Percentiles rank a stretch among this genome's conserved stretches.
Evolutionary conservation across 37 sponge, comb jelly and placozoan species (phyloP).

Genomic region (Crambe crambe): DNA sequence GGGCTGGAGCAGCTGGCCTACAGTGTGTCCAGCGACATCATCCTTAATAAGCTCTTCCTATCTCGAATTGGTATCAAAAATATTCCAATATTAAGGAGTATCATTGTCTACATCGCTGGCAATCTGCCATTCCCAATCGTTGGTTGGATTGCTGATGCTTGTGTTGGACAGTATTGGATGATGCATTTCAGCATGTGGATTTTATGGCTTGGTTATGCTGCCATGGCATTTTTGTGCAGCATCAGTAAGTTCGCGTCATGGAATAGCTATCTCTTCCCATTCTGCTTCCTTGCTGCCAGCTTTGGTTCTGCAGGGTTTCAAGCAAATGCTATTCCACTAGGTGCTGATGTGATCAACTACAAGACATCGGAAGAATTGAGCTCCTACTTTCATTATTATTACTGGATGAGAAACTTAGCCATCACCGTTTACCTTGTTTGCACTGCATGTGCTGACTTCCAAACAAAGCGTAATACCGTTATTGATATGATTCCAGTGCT

Average conservation of each 20-base stretch:
- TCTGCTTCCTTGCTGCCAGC: slow-evolving; percentile 14
- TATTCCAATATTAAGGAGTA: background rate
- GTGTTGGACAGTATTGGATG: slow-evolving; percentile 6
- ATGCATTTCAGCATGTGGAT: background rate
- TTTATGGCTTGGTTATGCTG: slow-evolving; percentile 19
- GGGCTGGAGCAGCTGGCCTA: slow-evolving; percentile 12
- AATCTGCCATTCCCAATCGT: slow-evolving; percentile 9
- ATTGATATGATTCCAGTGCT: background rate
- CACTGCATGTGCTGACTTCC: background rate
- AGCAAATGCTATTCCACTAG: slow-evolving; percentile 43
- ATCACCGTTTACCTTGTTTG: background rate
- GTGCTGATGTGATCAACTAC: slow-evolving; percentile 43
- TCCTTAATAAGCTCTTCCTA: background rate
- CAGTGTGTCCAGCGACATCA: background rate
- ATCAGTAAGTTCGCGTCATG: background rate
- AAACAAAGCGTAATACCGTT: no score
- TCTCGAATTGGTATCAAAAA: background rate
- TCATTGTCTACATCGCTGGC: background rate
- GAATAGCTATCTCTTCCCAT: background rate
- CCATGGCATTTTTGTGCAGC: background rate
- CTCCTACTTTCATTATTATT: slow-evolving; percentile 65
- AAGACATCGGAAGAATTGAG: slow-evolving; percentile 36
- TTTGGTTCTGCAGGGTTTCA: slow-evolving; percentile 48
- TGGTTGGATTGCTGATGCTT: slow-evolving; percentile 23
- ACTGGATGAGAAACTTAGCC: slow-evolving; percentile 59